Percentiles rank a stretch among this genome's conserved stretches.
phyloP scores from a whole-genome alignment of 1,140 invertebrate genomes.

The Melitaea cinxia region DNA sequence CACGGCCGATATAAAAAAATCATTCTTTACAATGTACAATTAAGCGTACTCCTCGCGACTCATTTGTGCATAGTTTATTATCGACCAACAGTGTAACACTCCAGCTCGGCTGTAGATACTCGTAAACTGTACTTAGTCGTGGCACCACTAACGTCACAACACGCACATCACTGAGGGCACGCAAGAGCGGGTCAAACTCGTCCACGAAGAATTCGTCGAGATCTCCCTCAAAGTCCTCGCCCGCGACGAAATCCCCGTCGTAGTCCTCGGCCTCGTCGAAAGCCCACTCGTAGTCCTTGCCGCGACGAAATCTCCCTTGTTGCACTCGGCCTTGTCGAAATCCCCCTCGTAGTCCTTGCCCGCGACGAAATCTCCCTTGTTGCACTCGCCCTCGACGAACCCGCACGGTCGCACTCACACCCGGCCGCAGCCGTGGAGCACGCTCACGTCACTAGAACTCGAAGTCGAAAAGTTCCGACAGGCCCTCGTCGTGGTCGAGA shows the following conservation, averaged over 20 bases:
- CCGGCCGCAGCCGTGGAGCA: not conserved
- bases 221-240: not conserved
- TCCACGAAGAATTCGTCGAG: not conserved
- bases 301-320: slow-evolving; percentile 4
- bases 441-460: slow-evolving; percentile 66
- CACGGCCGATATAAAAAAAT: slow-evolving; percentile 31
- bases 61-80: slow-evolving; percentile 34
- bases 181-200: not conserved
- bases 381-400: not conserved
- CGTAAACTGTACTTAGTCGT: slow-evolving; percentile 22
- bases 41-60: slow-evolving; percentile 34
- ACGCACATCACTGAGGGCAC: slow-evolving; percentile 1
- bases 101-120: slow-evolving; percentile 11
- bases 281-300: too few species aligned
- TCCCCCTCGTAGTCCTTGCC: not conserved
- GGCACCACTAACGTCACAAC: slow-evolving; percentile 27
- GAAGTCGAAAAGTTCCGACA: slow-evolving; percentile 93
- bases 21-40: slow-evolving; percentile 30
- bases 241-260: slow-evolving; percentile 3
- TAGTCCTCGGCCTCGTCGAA: not conserved
- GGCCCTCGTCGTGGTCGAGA: slow-evolving; percentile 90
- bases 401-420: too few species aligned
- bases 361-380: slow-evolving; percentile 4
- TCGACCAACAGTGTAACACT: slow-evolving; percentile 11
- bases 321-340: not conserved